A percentile compares a stretch with the other conserved stretches of the same genome.
phyloP scores from a whole-genome alignment of 2,113 vertebrate genomes.

The Entomyzon cyanotis region DNA sequence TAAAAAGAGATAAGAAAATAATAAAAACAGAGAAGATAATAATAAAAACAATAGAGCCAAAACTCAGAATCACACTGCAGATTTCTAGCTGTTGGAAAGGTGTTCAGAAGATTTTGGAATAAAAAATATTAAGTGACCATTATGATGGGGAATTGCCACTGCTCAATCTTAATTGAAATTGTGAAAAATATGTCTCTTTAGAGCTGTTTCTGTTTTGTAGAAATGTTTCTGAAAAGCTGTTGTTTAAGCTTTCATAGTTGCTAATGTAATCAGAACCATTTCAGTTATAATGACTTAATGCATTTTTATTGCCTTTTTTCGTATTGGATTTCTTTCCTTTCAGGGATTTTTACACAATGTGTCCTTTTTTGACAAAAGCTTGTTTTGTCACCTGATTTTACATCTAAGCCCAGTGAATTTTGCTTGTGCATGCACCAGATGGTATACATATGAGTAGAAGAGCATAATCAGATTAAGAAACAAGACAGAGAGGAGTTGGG shows the following conservation, averaged over 20 bases:
- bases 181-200: neutral
- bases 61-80: neutral
- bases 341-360: neutral
- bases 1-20: neutral
- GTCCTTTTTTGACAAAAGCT: conserved; percentile 1
- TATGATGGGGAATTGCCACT: neutral
- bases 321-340: neutral
- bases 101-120: neutral
- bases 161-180: neutral
- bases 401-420: conserved; percentile 43
- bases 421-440: conserved; percentile 45
- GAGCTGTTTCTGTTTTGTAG: neutral
- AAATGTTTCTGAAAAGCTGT: neutral
- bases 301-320: neutral
- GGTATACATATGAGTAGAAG: conserved; percentile 48
- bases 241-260: neutral
- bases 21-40: neutral
- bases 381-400: conserved; percentile 58
- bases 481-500: conserved; percentile 18
- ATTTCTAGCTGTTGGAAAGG: neutral
- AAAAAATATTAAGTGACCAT: neutral
- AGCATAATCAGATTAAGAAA: conserved; percentile 60
- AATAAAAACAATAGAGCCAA: neutral
- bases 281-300: neutral
- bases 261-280: neutral